Evolutionary conservation across 2,888 invertebrate species (phyloP).

Genomic region (Phaonia tiefii): DNA sequence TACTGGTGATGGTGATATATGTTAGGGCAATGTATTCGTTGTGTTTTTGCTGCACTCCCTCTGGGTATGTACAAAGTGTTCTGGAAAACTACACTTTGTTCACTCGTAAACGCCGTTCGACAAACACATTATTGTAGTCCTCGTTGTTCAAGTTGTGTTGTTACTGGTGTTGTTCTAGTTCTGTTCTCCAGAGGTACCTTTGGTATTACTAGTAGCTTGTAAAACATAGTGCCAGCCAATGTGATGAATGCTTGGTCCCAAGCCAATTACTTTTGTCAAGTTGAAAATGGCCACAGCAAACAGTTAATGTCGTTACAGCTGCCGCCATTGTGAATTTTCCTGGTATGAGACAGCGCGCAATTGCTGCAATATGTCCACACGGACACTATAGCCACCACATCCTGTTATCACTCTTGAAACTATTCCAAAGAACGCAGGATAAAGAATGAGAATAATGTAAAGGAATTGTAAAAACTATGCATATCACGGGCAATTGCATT

Average conservation of each 20-base stretch:
- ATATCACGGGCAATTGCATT: neutral
- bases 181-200: conserved; percentile 3
- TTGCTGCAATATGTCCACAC: conserved; percentile 16
- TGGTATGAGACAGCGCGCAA: conserved; percentile 19
- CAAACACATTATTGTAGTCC: conserved; percentile 30
- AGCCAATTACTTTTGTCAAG: conserved; percentile 64
- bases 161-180: conserved; percentile 4
- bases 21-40: conserved; percentile 50
- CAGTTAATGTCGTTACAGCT: conserved; percentile 55
- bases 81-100: conserved; percentile 62
- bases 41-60: conserved; percentile 64
- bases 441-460: neutral
- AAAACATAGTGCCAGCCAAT: conserved; percentile 44
- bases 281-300: conserved; percentile 52
- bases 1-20: too few species aligned
- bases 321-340: conserved; percentile 30
- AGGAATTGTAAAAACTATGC: neutral
- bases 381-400: conserved; percentile 22
- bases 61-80: conserved; percentile 62
- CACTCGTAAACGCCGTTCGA: conserved; percentile 33
- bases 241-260: conserved; percentile 65
- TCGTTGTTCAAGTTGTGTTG: neutral
- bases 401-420: conserved; percentile 17
- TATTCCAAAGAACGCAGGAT: conserved; percentile 15
- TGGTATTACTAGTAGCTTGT: conserved; percentile 23